Conservation (phyloP, 2,113 vertebrate genomes). For the Corynorhinus townsendii region DNA sequence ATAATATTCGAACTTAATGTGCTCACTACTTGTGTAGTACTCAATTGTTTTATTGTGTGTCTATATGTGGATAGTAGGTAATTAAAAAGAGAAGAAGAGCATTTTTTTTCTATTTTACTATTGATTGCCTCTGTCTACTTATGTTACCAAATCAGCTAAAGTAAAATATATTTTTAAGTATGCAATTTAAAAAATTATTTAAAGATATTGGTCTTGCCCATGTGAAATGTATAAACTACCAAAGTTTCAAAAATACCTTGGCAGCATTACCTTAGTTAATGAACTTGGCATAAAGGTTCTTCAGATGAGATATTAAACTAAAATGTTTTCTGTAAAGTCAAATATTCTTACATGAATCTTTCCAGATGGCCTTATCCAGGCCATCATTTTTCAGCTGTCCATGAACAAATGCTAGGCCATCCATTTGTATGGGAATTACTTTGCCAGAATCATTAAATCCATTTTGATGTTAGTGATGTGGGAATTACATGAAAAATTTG, state of each 20-base stretch:
- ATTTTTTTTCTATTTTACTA: background rate
- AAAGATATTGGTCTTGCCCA: background rate
- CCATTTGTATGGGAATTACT: background rate
- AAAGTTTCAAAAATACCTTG: background rate
- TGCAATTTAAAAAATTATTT: background rate
- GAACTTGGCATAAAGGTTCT: conserved; percentile 1
- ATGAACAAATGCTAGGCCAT: background rate
- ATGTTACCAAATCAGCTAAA: background rate
- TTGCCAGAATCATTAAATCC: background rate
- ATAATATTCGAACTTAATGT: background rate
- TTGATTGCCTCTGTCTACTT: background rate
- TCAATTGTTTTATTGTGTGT: background rate
- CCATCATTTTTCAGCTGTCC: background rate
- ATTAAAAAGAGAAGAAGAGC: background rate
- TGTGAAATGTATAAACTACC: background rate
- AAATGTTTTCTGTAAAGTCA: background rate
- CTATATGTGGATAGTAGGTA: background rate
- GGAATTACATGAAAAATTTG: background rate
- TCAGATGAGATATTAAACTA: conserved; percentile 8
- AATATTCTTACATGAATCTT: background rate
- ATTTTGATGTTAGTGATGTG: background rate
- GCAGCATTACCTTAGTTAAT: background rate
- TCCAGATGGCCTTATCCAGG: background rate
- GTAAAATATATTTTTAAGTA: background rate
- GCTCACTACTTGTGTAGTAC: background rate